Base-by-base conservation (phyloP, 2,113 vertebrate genomes). In the Bolborhynchus lineola region DNA sequence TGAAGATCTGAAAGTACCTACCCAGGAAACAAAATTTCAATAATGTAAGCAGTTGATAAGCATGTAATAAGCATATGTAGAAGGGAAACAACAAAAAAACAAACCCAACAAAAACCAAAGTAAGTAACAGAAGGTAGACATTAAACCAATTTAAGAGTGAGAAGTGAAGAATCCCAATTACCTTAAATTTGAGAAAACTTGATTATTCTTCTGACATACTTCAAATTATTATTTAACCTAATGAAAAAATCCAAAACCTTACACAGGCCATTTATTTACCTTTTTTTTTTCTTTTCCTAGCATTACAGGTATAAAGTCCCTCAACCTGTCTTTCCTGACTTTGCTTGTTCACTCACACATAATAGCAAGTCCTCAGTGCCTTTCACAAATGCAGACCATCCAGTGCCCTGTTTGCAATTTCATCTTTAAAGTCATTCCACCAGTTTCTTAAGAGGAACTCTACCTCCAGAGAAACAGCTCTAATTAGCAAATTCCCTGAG, bases 11-110 rank as follows among this genome's bases (percentile, higher is more conserved):
- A 95, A 96, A 89, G 42, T 60, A 84, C 25, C 60, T 91, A 93
- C 69, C 44, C 42, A 1, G 77, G 65, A 97, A 96, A 88, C 94
- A 92, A 94, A 93, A 96, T 94, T 95, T 89, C 84, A 94, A 88
- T 96, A 95, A 95, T 92, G 65, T 87, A 95, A 89, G 74, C 72
- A 89, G 69, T 60, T 93, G 91, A 95, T 95, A 96, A 95, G 37
- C 86, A 88, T 46, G 52, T 52, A 92, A 77, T 26, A 92, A 95
- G 72, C 74, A 95, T 95, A 85, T 60, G 8, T 4, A 62, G 29
- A 79, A 69, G 29, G 1, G 9, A 42, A 9, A 16, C 50, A 52
- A 29, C 25, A 42, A 6, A 4, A 7, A 9, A 37, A 37, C 33
- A 21, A 42, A 29, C 11, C 28, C 15, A 33, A 44, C n/a, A 24